Evolutionary conservation across 53 echinoderm and acorn worm species (phyloP), one percentile per base, ranked within the genome.

Genomic region (Luidia sarsii): DNA sequence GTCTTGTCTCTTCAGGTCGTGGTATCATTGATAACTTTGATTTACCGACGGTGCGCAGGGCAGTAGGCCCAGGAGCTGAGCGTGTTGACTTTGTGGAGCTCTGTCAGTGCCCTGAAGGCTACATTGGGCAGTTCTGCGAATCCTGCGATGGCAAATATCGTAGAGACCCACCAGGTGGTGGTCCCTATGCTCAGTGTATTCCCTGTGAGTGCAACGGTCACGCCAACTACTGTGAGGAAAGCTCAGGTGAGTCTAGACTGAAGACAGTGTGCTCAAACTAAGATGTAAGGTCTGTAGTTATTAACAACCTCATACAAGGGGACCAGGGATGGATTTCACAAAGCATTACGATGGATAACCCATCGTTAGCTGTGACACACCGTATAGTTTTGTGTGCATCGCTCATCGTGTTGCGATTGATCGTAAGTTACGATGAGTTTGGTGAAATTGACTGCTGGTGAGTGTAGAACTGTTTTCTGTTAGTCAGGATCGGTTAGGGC

Each of bases 201-300:
- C 97, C 97, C 5, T 96, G 97, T 41, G 83, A 96, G 70, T 96
- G 97, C 64, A 96, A 96, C 33, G 89, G 89, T 25, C 97, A 96
- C 57, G 90, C 97, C 25, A 71, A 83, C 49, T 88, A 79, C 50
- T 96, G 97, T 46, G 91, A 93, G 37, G 91, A 86, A 0, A 84
- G 88, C 23, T 84, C 97, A 68, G 97, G 97, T 96, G 38, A 45
- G 82, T 82, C n/a, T n/a, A n/a, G n/a, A n/a, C n/a, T n/a, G n/a
- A n/a, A n/a, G n/a, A n/a, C n/a, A n/a, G n/a, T n/a, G n/a, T n/a
- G n/a, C n/a, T n/a, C n/a, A n/a, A n/a, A n/a, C n/a, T n/a, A n/a
- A n/a, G n/a, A n/a, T n/a, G n/a, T n/a, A n/a, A n/a, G n/a, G n/a
- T n/a, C n/a, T n/a, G n/a, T n/a, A n/a, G n/a, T n/a, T n/a, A n/a